Conservation (phyloP, 2,113 vertebrate species). For the Carlito syrichta region DNA sequence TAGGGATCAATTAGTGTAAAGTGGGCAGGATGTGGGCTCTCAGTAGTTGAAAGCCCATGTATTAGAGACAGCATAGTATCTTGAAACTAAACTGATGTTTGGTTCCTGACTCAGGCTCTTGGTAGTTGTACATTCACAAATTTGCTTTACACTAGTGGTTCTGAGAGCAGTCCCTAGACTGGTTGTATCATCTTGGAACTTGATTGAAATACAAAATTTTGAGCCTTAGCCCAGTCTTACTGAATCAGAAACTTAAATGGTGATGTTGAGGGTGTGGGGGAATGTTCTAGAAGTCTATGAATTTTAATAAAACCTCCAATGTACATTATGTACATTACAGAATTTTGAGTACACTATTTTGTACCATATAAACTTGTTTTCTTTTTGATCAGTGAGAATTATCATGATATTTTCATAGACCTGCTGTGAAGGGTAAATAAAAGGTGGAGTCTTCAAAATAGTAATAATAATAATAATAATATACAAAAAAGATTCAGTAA, state of each 20-base stretch:
- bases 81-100: background rate
- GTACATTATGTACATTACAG: background rate
- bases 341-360: background rate
- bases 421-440: background rate
- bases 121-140: background rate
- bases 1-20: background rate
- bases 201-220: background rate
- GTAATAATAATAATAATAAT: no score
- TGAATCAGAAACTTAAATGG: slow-evolving; percentile 9
- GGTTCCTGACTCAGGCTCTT: background rate
- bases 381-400: background rate
- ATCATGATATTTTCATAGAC: background rate
- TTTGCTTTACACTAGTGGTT: background rate
- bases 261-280: accelerated
- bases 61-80: background rate
- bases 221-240: background rate
- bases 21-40: background rate
- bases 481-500: background rate
- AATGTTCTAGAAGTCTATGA: background rate
- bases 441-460: background rate
- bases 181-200: background rate
- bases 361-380: background rate
- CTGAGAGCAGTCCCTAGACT: background rate
- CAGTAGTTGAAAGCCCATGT: background rate
- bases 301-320: background rate